Evolutionary conservation across 1,140 invertebrate genomes (phyloP), one percentile per base, ranked within the genome.

Genomic region (Lysiphlebus fabarum): DNA sequence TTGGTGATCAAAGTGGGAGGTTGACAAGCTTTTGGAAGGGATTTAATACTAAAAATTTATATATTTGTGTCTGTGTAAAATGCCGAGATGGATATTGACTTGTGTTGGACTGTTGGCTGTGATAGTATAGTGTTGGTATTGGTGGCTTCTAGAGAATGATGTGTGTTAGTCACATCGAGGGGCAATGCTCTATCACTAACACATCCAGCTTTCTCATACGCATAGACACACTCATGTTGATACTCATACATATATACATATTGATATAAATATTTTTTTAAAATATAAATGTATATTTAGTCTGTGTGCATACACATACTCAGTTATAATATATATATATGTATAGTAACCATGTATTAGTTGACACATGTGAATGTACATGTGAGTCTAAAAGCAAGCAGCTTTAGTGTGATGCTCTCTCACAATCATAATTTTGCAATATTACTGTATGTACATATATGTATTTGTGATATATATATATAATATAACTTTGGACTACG

Each of bases 151-250:
- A 11, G 26, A 9, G 47, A 2, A 4, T 11, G 7, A 40, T 47
- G 54, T 48, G 43, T 56, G 64, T 54, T 54, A 56, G 54, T 63
- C 33, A 5, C 62, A 62, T 64, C 64, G 59, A 63, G 67, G 67
- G 67, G 69, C 69, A 71, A 71, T 69, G 70, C 67, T 69, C 66
- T 34, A 55, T 26, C 44, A 33, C n/a, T 5, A 36, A 26, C 44
- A 48, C 43, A 56, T 14, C 6, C 9, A 49, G 36, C 5, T 38
- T 6, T 42, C 11, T 6, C 6, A 7, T 37, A n/a, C 36, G 9
- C 5, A 36, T 43, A 11, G 12, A 6, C 43, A 44, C 43, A n/a
- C n/a, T n/a, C n/a, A n/a, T n/a, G n/a, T n/a, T n/a, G n/a, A n/a
- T 14, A 53, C 11, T 53, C 34, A 47, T 42, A 11, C 33, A 50